A percentile compares a stretch with the other conserved stretches of the same genome.
Conservation (phyloP, 2,797 vertebrate species). For the Halcyon leucocephala region DNA sequence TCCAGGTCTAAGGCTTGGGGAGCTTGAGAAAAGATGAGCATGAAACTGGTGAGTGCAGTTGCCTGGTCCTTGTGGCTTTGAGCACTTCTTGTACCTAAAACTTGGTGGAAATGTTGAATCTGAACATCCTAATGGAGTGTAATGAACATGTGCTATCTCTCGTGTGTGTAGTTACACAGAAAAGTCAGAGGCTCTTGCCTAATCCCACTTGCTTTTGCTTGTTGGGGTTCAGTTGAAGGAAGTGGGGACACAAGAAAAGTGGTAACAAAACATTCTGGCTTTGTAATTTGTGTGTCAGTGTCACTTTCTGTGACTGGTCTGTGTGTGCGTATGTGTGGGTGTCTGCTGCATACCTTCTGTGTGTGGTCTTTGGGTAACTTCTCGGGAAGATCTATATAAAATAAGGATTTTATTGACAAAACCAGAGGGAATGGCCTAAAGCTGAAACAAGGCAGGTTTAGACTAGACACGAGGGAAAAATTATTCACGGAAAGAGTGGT, state of each 20-base stretch:
- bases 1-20: neutral
- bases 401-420: neutral
- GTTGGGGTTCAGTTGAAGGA: neutral
- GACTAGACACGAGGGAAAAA: too few species aligned
- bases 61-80: neutral
- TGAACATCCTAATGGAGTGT: fast-evolving
- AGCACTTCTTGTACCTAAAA: neutral
- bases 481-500: too few species aligned
- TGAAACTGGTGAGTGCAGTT: neutral
- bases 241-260: neutral
- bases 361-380: neutral
- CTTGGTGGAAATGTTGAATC: neutral
- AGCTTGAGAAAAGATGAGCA: neutral
- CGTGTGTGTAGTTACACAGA: neutral
- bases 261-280: neutral
- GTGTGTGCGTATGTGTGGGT: fast-evolving
- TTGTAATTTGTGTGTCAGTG: neutral
- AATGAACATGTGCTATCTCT: neutral
- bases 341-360: neutral
- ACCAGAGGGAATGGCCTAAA: too few species aligned
- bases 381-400: neutral
- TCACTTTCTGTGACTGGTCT: neutral
- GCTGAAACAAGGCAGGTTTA: too few species aligned
- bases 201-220: neutral
- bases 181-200: neutral